Conservation (phyloP, 2,888 invertebrate species). For the Idaea dimidiata region DNA sequence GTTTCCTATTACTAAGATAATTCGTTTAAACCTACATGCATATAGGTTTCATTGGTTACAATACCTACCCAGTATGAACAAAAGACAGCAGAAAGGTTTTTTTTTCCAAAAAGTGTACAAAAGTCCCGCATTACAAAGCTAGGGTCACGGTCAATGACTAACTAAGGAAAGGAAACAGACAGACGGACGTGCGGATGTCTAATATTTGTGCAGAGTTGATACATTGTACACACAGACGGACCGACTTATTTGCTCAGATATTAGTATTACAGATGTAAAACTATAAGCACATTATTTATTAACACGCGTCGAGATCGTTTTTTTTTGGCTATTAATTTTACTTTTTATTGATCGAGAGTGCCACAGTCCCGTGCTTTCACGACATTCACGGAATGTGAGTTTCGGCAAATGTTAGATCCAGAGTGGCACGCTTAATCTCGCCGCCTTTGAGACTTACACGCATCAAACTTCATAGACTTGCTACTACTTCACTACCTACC, state of each 20-base stretch:
- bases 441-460: too few species aligned
- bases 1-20: too few species aligned
- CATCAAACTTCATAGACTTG: too few species aligned
- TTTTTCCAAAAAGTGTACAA: not conserved
- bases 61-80: not conserved
- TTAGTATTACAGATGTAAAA: slow-evolving; percentile 27
- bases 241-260: slow-evolving; percentile 13
- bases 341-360: not conserved
- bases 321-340: not conserved
- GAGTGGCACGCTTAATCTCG: too few species aligned
- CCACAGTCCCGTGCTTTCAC: too few species aligned
- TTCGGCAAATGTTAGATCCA: too few species aligned
- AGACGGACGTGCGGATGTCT: slow-evolving; percentile 50
- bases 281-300: slow-evolving; percentile 23
- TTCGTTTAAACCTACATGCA: too few species aligned
- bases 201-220: slow-evolving; percentile 51
- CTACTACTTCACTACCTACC: too few species aligned
- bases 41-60: not conserved
- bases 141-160: slow-evolving; percentile 36
- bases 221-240: slow-evolving; percentile 27
- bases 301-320: slow-evolving; percentile 8
- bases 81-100: not conserved
- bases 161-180: slow-evolving; percentile 62
- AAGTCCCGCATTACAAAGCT: not conserved
- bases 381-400: too few species aligned